Base-by-base conservation (phyloP, 2,888 invertebrate species). In the Luffia ferchaultella region DNA sequence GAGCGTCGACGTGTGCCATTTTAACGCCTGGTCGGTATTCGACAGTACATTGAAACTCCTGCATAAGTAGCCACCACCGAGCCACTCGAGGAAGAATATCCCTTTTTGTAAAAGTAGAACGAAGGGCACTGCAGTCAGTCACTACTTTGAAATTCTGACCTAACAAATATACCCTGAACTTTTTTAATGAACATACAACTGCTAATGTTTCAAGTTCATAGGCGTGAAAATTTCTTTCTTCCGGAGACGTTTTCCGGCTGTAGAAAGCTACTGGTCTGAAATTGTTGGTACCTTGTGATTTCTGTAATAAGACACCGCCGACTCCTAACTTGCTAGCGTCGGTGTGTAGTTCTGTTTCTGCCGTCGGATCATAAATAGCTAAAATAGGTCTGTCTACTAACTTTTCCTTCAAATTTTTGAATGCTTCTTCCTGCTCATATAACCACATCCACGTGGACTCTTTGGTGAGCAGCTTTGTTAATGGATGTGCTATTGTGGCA, bases 151-250 rank as follows among this genome's bases (percentile, higher is more conserved):
- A 58, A 2, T 50, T 2, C 1, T 54, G n/a, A 1, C 60, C 58
- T 12, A 58, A 20, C 0, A 60, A 17, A 20, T 56, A 60, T 1
- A 54, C 53, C 2, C 57, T 20, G 44, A 58, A 58, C 15, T 53
- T 53, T 12, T 51, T 53, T n/a, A 58, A 42, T 0, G 57, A 50
- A 2, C 47, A 42, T 1, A 62, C 51, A 0, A 60, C 55, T 0
- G 62, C 60, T 0, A 60, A 41, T 0, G 59, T 57, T 44, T 62
- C 58, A 2, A 62, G 44, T 20, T 62, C 61, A 48, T 53, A 59
- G 1, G 57, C 51, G 17, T 54, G 54, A 2, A 55, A 55, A 7
- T 55, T 47, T 44, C 52, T 50, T 46, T 60, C 54, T 9, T 60
- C 57, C 0, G 57, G 46, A 1, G 55, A 52, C 0, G 60, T 60